Conservation (phyloP, 2,888 invertebrate species). For the Agrotis segetum region DNA sequence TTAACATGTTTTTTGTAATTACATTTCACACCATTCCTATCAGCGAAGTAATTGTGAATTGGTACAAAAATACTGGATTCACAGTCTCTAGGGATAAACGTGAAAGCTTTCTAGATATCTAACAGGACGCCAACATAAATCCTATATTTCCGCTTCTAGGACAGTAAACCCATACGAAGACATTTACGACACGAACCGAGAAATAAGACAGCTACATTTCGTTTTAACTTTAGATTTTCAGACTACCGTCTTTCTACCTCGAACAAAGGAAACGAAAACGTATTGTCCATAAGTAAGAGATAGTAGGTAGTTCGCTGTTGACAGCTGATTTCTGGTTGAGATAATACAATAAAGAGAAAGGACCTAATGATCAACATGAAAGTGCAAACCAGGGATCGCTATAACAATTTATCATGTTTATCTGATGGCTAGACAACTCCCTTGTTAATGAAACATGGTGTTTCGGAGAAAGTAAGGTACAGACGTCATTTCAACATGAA, state of each 20-base stretch:
- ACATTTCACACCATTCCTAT: constrained; percentile 20
- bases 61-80: neutral
- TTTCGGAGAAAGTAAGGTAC: constrained; percentile 66
- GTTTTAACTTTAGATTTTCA: constrained; percentile 21
- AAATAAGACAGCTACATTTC: constrained; percentile 35
- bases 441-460: constrained; percentile 71
- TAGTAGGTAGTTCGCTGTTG: constrained; percentile 44
- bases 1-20: constrained; percentile 41
- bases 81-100: neutral
- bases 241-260: constrained; percentile 12
- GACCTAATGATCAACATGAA: constrained; percentile 72
- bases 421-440: constrained; percentile 74
- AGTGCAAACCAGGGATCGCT: constrained; percentile 71
- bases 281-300: constrained; percentile 33
- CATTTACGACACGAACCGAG: constrained; percentile 36
- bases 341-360: constrained; percentile 76
- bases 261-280: constrained; percentile 35
- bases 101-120: neutral
- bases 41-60: constrained; percentile 8
- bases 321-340: constrained; percentile 59
- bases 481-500: constrained; percentile 32
- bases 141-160: neutral
- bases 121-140: constrained; percentile 1
- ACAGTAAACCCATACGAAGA: constrained; percentile 6
- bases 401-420: constrained; percentile 81